Conservation (phyloP, 92 coral and sea anemone species). For the Muricea muricata region DNA sequence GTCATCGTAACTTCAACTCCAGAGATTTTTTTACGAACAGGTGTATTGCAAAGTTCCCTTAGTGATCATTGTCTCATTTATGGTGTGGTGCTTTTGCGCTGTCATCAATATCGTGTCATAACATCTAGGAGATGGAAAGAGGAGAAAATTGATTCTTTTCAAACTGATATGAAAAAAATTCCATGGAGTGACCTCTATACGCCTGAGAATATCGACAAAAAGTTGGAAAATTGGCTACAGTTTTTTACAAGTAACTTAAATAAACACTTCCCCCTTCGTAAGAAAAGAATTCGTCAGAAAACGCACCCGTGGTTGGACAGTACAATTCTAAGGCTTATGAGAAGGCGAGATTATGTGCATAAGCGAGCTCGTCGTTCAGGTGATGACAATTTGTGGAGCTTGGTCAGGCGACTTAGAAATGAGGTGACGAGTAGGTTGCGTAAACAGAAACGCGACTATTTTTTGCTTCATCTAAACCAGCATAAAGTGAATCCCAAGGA, state of each 20-base stretch:
- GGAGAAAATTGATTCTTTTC: background rate
- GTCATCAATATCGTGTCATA: background rate
- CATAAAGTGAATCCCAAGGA: background rate
- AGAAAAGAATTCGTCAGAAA: background rate
- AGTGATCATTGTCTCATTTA: constrained; percentile 40
- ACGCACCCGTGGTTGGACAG: background rate
- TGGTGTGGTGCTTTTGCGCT: background rate
- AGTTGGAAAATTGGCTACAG: background rate
- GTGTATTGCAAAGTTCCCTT: constrained; percentile 13
- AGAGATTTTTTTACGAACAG: constrained; percentile 18
- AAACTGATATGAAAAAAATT: background rate
- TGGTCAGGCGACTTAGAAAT: background rate
- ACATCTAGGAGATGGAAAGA: background rate
- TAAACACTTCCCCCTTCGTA: background rate
- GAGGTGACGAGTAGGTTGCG: background rate
- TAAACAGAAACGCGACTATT: background rate
- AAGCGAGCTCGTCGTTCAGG: background rate
- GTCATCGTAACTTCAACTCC: background rate
- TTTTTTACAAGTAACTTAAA: background rate
- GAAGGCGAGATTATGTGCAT: constrained; percentile 10
- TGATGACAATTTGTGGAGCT: background rate
- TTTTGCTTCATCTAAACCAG: background rate
- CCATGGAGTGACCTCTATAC: too few relatives aligned
- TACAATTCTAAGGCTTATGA: background rate
- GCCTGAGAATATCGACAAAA: background rate